Conservation (phyloP, 2,797 vertebrate species). For the Acanthornis magna region DNA sequence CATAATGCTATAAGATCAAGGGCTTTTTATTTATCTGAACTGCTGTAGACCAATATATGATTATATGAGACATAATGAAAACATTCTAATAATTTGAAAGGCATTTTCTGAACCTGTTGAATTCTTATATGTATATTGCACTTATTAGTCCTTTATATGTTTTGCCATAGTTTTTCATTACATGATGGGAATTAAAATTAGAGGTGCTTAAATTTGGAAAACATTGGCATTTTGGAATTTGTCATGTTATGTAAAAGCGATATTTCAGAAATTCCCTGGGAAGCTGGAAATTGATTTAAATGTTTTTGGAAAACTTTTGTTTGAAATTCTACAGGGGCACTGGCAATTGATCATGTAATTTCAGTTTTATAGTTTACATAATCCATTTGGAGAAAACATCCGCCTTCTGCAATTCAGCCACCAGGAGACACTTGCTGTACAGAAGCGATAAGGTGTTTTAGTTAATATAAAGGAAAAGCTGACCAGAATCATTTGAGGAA, state of each 20-base stretch:
- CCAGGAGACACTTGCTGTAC: slow-evolving; percentile 52
- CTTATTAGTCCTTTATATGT: not conserved
- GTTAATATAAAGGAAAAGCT: not conserved
- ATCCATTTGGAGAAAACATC: slow-evolving; percentile 1
- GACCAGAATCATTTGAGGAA: not conserved
- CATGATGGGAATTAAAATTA: not conserved
- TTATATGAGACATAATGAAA: not conserved
- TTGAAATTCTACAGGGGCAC: not conserved
- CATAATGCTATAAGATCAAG: not conserved
- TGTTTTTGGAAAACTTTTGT: not conserved
- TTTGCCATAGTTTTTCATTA: not conserved
- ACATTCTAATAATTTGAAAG: not conserved
- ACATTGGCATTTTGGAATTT: not conserved
- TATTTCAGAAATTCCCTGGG: not conserved
- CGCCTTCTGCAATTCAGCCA: slow-evolving; percentile 28
- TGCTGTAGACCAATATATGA: not conserved
- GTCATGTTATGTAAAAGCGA: not conserved
- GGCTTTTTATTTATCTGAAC: not conserved
- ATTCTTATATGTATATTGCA: not conserved
- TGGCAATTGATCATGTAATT: not conserved
- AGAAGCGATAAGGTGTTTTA: not conserved
- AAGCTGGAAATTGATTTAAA: not conserved
- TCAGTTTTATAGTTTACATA: not conserved
- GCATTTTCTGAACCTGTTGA: not conserved
- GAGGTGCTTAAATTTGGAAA: not conserved